Percentiles rank a stretch among this genome's conserved stretches.
Conservation (phyloP, 2,888 invertebrate species). For the Clitarchus hookeri region DNA sequence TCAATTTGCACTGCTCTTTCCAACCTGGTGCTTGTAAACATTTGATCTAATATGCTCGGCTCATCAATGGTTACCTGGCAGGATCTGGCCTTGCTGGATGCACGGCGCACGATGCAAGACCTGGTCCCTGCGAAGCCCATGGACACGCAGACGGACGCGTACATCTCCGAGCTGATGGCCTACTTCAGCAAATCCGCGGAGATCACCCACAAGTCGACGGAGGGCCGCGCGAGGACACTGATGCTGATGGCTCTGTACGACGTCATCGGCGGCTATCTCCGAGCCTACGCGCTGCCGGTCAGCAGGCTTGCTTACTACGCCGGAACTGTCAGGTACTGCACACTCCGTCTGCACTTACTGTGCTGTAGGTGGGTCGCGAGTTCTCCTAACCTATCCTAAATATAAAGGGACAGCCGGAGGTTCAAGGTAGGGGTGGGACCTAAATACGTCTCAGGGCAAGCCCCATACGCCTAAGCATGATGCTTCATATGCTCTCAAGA, state of each 20-base stretch:
- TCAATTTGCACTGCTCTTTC: no score
- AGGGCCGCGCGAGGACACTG: not conserved
- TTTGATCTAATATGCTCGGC: not conserved
- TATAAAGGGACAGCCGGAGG: no score
- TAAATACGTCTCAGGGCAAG: no score
- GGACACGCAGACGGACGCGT: conserved; percentile 21
- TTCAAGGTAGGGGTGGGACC: no score
- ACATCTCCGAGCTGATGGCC: not conserved
- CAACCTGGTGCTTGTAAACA: no score
- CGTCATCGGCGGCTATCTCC: conserved; percentile 64
- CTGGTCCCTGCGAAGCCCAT: conserved; percentile 23
- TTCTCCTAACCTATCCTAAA: no score
- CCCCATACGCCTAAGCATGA: no score
- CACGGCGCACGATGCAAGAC: conserved; percentile 23
- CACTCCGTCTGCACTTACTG: not conserved
- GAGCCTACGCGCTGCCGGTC: conserved; percentile 63
- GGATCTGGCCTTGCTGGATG: conserved; percentile 21
- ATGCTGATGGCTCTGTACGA: conserved; percentile 54
- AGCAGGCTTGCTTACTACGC: conserved; percentile 66
- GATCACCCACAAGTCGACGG: not conserved
- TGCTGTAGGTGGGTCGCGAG: no score
- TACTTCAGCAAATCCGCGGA: conserved; percentile 18
- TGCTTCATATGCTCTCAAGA: no score
- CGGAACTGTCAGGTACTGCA: conserved; percentile 53
- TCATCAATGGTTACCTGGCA: not conserved